Evolutionary conservation across 2,797 vertebrate genomes (phyloP).

Genomic region (Poeciliopsis infans): DNA sequence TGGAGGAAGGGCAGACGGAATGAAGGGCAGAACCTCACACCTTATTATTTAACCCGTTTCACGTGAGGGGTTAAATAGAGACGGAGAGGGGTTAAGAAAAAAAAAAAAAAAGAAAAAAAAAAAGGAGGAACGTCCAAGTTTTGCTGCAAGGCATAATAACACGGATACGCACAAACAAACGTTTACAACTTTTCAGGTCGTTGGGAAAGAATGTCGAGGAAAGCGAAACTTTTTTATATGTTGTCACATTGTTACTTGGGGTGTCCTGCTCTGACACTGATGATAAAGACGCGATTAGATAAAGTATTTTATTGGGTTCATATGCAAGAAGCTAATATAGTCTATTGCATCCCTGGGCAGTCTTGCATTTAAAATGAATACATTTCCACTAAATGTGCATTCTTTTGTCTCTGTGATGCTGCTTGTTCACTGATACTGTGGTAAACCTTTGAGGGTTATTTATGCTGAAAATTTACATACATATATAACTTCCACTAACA

Average conservation of each 20-base stretch:
- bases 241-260: too few species aligned
- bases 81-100: background rate
- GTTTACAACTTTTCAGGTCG: background rate
- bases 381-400: background rate
- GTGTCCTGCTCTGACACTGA: too few species aligned
- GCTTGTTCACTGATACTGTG: background rate
- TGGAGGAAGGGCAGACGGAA: slow-evolving; percentile 36
- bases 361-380: too few species aligned
- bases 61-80: too few species aligned
- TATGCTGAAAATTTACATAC: background rate
- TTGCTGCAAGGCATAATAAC: slow-evolving; percentile 7
- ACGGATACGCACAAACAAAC: background rate
- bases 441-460: background rate
- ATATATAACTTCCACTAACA: background rate
- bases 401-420: background rate
- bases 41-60: slow-evolving; percentile 61
- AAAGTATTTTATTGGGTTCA: background rate
- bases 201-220: background rate
- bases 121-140: background rate
- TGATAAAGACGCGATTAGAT: too few species aligned
- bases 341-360: too few species aligned
- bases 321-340: background rate
- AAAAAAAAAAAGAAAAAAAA: background rate
- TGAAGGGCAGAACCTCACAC: slow-evolving; percentile 50
- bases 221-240: too few species aligned